These are phyloP conservation scores for Drosophila barbarae DNA, from an alignment of 2,888 invertebrate species.

Conservation along the genomic window DNA sequence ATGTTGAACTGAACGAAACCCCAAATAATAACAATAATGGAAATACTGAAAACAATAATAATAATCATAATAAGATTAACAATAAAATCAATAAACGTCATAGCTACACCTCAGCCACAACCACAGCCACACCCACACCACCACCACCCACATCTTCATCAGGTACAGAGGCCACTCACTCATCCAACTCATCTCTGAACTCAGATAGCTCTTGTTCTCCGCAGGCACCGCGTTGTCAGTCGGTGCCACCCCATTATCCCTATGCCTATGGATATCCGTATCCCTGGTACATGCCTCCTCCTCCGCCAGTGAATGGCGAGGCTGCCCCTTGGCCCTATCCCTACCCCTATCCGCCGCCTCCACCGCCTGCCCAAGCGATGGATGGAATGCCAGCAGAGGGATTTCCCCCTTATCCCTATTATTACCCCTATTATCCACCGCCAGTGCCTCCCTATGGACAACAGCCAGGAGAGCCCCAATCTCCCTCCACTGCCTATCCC, in stretches of 20 bases:
- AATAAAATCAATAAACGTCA: slow-evolving; percentile 68
- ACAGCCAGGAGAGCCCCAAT: slow-evolving; percentile 38
- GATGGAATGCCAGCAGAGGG: slow-evolving; percentile 56
- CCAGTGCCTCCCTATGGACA: slow-evolving; percentile 58
- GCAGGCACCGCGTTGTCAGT: slow-evolving; percentile 62
- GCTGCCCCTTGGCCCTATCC: slow-evolving; percentile 66
- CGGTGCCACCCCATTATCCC: slow-evolving; percentile 67
- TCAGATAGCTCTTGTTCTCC: slow-evolving; percentile 64
- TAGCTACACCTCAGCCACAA: slow-evolving; percentile 57
- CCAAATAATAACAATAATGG: slow-evolving; percentile 55
- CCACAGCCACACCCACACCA: slow-evolving; percentile 43
- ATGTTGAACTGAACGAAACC: slow-evolving; percentile 77
- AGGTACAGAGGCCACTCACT: slow-evolving; percentile 48
- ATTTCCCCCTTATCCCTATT: slow-evolving; percentile 71
- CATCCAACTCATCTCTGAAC: slow-evolving; percentile 69
- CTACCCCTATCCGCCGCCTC: slow-evolving; percentile 71
- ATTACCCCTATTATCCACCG: slow-evolving; percentile 71
- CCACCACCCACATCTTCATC: slow-evolving; percentile 32
- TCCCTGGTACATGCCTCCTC: slow-evolving; percentile 76
- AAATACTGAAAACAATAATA: slow-evolving; percentile 51
- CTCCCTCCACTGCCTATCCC: slow-evolving; percentile 42
- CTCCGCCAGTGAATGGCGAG: slow-evolving; percentile 35
- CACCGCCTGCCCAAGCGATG: slow-evolving; percentile 37
- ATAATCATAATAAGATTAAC: slow-evolving; percentile 65
- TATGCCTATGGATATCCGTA: slow-evolving; percentile 75